Conservation (phyloP, 1,140 invertebrate genomes). For the Zaprionus nigranus region DNA sequence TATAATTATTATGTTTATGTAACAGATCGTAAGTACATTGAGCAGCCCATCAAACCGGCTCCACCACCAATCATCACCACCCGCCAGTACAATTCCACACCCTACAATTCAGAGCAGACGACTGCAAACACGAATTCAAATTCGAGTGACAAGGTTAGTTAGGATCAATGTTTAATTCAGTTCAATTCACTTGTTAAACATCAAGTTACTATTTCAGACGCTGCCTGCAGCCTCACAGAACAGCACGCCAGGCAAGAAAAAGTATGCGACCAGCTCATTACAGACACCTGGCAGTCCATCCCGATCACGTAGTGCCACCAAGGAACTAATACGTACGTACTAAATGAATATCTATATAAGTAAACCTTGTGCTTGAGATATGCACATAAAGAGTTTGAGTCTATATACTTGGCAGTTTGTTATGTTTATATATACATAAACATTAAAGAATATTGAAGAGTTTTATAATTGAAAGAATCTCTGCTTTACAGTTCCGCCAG, state of each 20-base stretch:
- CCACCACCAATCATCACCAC: slow-evolving; percentile 89
- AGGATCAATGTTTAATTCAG: not conserved
- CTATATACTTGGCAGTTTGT: not conserved
- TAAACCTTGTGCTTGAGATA: not conserved
- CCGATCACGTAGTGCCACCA: slow-evolving; percentile 94
- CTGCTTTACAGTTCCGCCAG: slow-evolving; percentile 89
- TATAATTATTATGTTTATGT: slow-evolving; percentile 13
- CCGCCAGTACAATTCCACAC: slow-evolving; percentile 77
- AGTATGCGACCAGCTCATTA: slow-evolving; percentile 91
- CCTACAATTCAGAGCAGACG: slow-evolving; percentile 16
- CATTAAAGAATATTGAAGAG: too few species aligned
- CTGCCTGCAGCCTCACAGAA: slow-evolving; percentile 53
- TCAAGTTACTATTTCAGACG: not conserved
- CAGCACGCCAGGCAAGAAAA: slow-evolving; percentile 84
- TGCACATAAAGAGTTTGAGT: too few species aligned
- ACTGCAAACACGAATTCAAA: slow-evolving; percentile 33
- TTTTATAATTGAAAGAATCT: too few species aligned
- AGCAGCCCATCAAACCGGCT: slow-evolving; percentile 91
- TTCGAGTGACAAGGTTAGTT: slow-evolving; percentile 22
- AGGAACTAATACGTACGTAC: slow-evolving; percentile 93
- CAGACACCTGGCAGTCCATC: slow-evolving; percentile 90
- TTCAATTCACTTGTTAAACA: not conserved
- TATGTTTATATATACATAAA: too few species aligned
- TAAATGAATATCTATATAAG: not conserved
- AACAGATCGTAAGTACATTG: slow-evolving; percentile 92